Conservation (phyloP, 2,888 invertebrate genomes). For the Aromia moschata region DNA sequence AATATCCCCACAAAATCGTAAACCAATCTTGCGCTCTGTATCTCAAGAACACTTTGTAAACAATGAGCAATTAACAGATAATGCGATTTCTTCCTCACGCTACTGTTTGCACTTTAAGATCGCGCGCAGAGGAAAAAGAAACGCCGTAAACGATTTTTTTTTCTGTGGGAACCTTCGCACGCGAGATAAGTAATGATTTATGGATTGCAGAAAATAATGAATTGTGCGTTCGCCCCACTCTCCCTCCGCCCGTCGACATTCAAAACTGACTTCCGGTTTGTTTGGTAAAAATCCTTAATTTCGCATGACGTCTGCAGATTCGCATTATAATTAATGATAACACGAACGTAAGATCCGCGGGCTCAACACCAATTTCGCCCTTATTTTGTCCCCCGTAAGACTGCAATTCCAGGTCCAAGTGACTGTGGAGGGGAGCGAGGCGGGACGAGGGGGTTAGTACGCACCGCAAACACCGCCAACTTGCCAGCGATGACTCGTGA, state of each 20-base stretch:
- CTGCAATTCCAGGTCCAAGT: constrained; percentile 29
- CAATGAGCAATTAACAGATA: constrained; percentile 19
- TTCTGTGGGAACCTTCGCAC: background rate
- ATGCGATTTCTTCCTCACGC: constrained; percentile 1
- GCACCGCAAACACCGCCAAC: constrained; percentile 44
- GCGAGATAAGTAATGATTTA: constrained; percentile 39
- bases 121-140: background rate
- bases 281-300: constrained; percentile 50
- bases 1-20: too few relatives aligned
- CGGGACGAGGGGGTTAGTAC: constrained; percentile 1
- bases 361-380: constrained; percentile 42
- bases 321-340: constrained; percentile 56
- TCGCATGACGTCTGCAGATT: constrained; percentile 56
- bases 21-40: background rate
- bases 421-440: constrained; percentile 28
- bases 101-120: background rate
- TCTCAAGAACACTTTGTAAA: background rate
- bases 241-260: constrained; percentile 40
- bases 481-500: constrained; percentile 56
- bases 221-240: constrained; percentile 25
- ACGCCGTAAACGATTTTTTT: constrained; percentile 7
- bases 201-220: constrained; percentile 36
- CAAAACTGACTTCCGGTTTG: constrained; percentile 47
- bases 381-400: constrained; percentile 37
- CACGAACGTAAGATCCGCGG: constrained; percentile 49